Conservation (phyloP, 2,113 vertebrate genomes). For the Dasyprocta punctata region DNA sequence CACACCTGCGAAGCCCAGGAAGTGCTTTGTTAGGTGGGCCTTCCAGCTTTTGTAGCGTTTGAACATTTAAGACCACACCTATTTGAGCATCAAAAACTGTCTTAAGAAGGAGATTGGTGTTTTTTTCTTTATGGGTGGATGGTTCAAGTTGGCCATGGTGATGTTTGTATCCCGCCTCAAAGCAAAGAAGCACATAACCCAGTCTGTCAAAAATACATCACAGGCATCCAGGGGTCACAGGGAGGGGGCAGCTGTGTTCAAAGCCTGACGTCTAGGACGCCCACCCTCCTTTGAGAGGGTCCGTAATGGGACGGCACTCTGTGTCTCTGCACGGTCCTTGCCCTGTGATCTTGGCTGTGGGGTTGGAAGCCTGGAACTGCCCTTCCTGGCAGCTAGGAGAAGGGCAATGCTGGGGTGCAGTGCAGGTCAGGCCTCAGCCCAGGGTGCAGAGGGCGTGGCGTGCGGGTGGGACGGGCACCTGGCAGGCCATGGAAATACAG, state of each 20-base stretch:
- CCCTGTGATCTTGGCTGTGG: not conserved
- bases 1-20: fast-evolving
- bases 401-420: not conserved
- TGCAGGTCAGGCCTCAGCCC: not conserved
- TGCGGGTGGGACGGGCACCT: too few species aligned
- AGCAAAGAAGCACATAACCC: not conserved
- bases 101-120: not conserved
- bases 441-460: not conserved
- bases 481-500: fast-evolving
- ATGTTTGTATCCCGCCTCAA: not conserved
- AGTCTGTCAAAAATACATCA: too few species aligned
- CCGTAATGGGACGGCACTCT: not conserved
- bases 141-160: not conserved
- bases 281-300: not conserved
- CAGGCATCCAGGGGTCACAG: fast-evolving
- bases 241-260: too few species aligned
- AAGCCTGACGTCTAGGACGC: fast-evolving
- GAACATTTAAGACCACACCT: not conserved
- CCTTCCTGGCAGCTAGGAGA: not conserved
- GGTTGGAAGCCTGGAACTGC: not conserved
- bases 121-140: not conserved
- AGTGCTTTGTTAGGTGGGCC: not conserved
- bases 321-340: not conserved
- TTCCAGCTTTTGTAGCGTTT: not conserved
- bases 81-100: not conserved